Conservation (phyloP, 1,140 invertebrate species). For the Lycorma delicatula region DNA sequence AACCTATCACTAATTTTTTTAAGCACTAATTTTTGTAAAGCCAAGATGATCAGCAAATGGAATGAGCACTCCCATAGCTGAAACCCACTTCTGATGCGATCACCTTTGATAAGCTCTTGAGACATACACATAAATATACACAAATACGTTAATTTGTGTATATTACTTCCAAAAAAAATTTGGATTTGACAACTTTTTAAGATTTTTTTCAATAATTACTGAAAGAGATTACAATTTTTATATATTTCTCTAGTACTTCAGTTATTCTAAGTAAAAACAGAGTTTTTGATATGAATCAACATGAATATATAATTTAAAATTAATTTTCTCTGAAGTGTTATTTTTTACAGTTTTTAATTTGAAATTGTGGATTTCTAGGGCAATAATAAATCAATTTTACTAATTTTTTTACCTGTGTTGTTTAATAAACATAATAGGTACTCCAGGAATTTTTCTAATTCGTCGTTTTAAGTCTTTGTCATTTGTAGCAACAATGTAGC, state of each 20-base stretch:
- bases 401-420: conserved; percentile 70
- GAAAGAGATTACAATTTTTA: neutral
- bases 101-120: too few relatives aligned
- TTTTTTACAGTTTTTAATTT: neutral
- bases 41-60: too few relatives aligned
- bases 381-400: too few relatives aligned
- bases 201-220: too few relatives aligned
- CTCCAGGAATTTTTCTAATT: conserved; percentile 96
- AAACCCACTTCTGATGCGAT: too few relatives aligned
- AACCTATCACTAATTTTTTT: too few relatives aligned
- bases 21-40: too few relatives aligned
- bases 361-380: neutral
- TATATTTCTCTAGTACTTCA: neutral
- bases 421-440: conserved; percentile 96
- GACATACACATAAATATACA: too few relatives aligned
- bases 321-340: neutral
- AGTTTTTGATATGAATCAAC: neutral
- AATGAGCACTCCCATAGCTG: too few relatives aligned
- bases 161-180: too few relatives aligned
- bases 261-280: neutral
- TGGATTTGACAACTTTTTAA: too few relatives aligned
- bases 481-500: conserved; percentile 98
- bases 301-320: neutral
- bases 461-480: conserved; percentile 95
- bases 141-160: too few relatives aligned